phyloP scores from a whole-genome alignment of 2,888 invertebrate genomes.

The Pantelozetes paolii region DNA sequence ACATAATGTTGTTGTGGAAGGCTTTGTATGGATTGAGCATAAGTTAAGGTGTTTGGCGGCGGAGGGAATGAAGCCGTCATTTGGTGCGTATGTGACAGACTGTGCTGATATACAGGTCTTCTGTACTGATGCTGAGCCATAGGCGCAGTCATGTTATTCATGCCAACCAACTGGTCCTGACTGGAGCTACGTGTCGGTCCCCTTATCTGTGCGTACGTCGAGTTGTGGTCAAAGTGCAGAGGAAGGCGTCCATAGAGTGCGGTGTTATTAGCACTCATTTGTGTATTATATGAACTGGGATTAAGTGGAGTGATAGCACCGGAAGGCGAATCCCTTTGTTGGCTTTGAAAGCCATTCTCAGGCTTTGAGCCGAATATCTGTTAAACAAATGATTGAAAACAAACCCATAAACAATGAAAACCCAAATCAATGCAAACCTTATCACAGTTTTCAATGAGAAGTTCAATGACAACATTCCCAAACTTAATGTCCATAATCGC shows the following conservation, averaged over 20 bases:
- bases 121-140: constrained; percentile 13
- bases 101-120: constrained; percentile 25
- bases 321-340: constrained; percentile 4
- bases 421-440: constrained; percentile 55
- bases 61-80: constrained; percentile 11
- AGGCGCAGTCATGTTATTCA: background rate
- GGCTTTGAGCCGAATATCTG: constrained; percentile 42
- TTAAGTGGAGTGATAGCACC: constrained; percentile 1
- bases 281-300: background rate
- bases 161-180: constrained; percentile 38
- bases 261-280: constrained; percentile 7
- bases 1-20: constrained; percentile 26
- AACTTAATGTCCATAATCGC: constrained; percentile 99
- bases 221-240: constrained; percentile 13
- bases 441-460: constrained; percentile 82
- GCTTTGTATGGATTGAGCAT: constrained; percentile 31
- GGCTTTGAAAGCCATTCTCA: constrained; percentile 11
- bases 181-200: constrained; percentile 35
- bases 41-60: constrained; percentile 4
- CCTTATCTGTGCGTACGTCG: constrained; percentile 12
- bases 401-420: background rate
- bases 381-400: constrained; percentile 1
- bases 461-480: constrained; percentile 96
- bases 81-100: constrained; percentile 9
- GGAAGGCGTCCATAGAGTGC: background rate